Base-by-base conservation (phyloP, 1,140 invertebrate species). In the Drosophila mauritiana region DNA sequence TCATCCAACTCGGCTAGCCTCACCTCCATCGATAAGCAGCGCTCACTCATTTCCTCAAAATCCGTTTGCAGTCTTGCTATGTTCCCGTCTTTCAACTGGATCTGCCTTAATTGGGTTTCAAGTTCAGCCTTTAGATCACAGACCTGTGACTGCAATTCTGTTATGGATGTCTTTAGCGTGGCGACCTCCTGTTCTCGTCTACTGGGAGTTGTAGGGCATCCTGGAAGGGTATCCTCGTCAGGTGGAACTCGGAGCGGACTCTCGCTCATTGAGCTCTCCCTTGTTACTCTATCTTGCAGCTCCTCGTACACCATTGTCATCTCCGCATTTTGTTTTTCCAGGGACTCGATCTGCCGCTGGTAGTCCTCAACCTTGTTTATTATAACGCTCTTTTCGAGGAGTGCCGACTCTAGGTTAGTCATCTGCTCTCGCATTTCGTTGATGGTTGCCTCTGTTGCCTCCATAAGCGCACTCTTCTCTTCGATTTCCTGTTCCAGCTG, bases 281-380 rank as follows among this genome's bases (percentile, higher is more conserved):
- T 83, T 0, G 42, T 48, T n/a, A 82, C 72, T 36, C 80, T 91
- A 31, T 79, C 84, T 39, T 91, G 89, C 34, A 91, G 56, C 40
- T 91, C 89, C 22, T 91, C 81, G n/a, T 58, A 83, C 5, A 91
- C 76, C 11, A 91, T 63, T 0, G 89, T 83, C 7, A 91, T 86
- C 31, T 86, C 79, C 0, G 84, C 90, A 34, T 86, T 74, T 31
- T 91, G 85, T 45, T 83, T 90, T 36, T 91, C 90, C 0, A 91
- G 42, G 0, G 62, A 54, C 22, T 83, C 81, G 22, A 91, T 86
- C 65, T 91, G 80, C 0, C 80, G 72, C 55, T 91, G 80, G 57
- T 91, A 90, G 6, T 70, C 73, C 22, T 85, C 80, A 0, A 85
- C 81, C 42, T 81, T 76, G 42, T 84, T 83, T 3, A 84, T 78